A percentile compares a stretch with the other conserved stretches of the same genome.
These are phyloP conservation scores for Actinemys pallida DNA, from an alignment of 2,113 vertebrate species.

Conservation along the genomic window DNA sequence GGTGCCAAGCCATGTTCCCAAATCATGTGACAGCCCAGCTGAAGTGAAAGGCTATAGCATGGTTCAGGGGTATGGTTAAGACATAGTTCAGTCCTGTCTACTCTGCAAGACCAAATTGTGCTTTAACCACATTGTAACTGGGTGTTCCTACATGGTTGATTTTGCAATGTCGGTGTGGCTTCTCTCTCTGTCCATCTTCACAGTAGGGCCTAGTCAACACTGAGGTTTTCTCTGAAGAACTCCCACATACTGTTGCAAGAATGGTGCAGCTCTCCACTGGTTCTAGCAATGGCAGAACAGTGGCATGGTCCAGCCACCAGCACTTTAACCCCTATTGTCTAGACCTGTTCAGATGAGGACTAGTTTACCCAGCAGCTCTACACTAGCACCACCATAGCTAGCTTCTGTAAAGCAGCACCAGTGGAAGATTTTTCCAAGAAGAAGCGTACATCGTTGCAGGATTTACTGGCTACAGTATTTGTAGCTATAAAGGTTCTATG, in stretches of 20 bases:
- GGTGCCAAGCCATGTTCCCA: conserved; percentile 40
- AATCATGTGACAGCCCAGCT: conserved; percentile 21
- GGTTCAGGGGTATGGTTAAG: conserved; percentile 40
- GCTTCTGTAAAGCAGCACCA: background rate
- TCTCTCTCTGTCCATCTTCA: background rate
- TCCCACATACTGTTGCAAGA: background rate
- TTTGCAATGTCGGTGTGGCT: background rate
- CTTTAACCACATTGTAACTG: background rate
- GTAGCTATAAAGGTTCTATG: background rate
- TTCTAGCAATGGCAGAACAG: background rate
- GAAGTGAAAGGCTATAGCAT: conserved; percentile 12
- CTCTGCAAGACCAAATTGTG: background rate
- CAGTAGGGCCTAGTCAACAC: background rate
- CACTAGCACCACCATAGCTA: background rate
- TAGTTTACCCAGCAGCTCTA: background rate
- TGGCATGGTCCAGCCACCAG: background rate
- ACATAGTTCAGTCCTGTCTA: conserved; percentile 9
- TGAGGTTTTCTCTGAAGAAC: background rate
- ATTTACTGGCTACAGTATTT: background rate
- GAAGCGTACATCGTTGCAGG: background rate
- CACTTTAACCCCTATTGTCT: background rate
- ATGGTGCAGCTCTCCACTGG: background rate
- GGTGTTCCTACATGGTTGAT: background rate
- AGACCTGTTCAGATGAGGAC: background rate
- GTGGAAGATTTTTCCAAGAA: background rate